These are phyloP conservation scores for Varroa destructor DNA, from an alignment of 1,140 invertebrate genomes.

Conservation along the genomic window DNA sequence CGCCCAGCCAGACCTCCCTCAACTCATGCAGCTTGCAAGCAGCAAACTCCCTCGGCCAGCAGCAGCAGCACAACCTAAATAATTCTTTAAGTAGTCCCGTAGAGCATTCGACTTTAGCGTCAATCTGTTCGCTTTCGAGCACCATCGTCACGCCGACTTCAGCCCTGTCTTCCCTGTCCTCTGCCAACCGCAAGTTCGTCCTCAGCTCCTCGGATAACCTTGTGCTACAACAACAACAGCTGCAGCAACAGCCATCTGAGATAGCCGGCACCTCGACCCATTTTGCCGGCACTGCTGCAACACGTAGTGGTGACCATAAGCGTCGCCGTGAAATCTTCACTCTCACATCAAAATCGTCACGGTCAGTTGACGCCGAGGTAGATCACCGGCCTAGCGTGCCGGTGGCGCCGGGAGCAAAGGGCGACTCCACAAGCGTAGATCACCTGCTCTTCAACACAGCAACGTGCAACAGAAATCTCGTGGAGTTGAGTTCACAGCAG, in stretches of 20 bases:
- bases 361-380: slow-evolving; percentile 16
- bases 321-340: slow-evolving; percentile 8
- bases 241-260: too few relatives aligned
- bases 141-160: too few relatives aligned
- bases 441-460: slow-evolving; percentile 28
- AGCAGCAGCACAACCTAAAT: slow-evolving; percentile 9
- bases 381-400: not conserved
- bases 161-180: slow-evolving; percentile 17
- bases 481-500: slow-evolving; percentile 24
- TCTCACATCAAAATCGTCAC: not conserved
- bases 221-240: too few relatives aligned
- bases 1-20: slow-evolving; percentile 26
- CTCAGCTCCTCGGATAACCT: slow-evolving; percentile 27
- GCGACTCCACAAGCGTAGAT: slow-evolving; percentile 28
- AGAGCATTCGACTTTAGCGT: not conserved
- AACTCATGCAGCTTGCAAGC: slow-evolving; percentile 20
- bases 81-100: not conserved
- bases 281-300: too few relatives aligned
- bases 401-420: slow-evolving; percentile 23
- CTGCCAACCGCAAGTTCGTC: slow-evolving; percentile 1
- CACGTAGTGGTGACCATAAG: not conserved
- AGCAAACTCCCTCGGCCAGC: not conserved
- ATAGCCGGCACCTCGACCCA: too few relatives aligned
- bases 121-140: not conserved
- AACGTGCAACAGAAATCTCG: slow-evolving; percentile 26